Evolutionary conservation across 2,888 invertebrate genomes (phyloP), one percentile per base, ranked within the genome.

Genomic region (Bursaphelenchus okinawaensis): DNA sequence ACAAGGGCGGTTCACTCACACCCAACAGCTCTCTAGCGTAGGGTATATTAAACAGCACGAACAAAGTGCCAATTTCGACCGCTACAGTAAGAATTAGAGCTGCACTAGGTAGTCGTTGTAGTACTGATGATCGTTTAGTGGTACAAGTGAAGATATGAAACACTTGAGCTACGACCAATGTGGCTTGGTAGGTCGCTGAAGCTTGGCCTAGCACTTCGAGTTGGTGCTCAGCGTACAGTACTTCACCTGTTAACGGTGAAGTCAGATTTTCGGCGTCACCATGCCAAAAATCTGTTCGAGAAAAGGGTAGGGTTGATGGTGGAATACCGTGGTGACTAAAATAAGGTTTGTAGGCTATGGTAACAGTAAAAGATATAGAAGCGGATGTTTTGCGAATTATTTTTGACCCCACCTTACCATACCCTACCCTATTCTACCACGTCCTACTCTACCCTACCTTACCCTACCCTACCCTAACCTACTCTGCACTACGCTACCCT

Each of bases 171-270:
- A 61, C 26, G 7, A 65, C 58, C n/a, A 50, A 16, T 12, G 64
- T 29, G 29, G 74, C 52, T 31, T 68, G 51, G 22, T 27, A 40
- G 51, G 67, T 57, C 31, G 55, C 58, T 23, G 57, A 19, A 20
- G 55, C 62, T 62, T 55, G 40, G n/a, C 59, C 62, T 19, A 24
- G 28, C 8, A 62, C 29, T 28, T 31, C 22, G 9, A 24, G 8
- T 31, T 62, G 62, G 12, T n/a, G 31, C 12, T 29, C 20, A 12
- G 52, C 61, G 24, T 23, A 61, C 9, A 22, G 16, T n/a, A 61
- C 27, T 1, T 12, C 19, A 20, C 63, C 66, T 31, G 52, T 63
- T 4, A 19, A 20, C 9, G 22, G 27, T 8, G 20, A 24, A 12
- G 29, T 61, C 57, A 61, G 55, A 27, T 61, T 29, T 16, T 22